phyloP scores from a whole-genome alignment of 2,797 vertebrate species.

The Manis javanica region DNA sequence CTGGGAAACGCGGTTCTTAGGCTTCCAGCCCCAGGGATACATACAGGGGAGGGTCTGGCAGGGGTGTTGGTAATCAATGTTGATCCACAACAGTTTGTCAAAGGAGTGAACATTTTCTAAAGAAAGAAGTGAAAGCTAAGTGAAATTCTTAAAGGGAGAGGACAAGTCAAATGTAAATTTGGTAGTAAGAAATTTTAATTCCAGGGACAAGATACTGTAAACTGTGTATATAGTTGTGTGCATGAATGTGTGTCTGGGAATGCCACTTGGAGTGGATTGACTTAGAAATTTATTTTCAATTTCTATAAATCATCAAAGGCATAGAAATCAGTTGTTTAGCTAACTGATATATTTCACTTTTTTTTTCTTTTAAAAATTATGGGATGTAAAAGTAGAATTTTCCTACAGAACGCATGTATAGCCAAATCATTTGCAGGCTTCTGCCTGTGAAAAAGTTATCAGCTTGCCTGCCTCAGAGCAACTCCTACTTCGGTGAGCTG shows the following conservation, averaged over 20 bases:
- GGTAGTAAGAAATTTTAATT: not conserved
- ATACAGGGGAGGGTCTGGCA: not conserved
- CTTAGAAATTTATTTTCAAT: slow-evolving; percentile 5
- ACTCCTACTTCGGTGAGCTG: not conserved
- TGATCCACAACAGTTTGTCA: not conserved
- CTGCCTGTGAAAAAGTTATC: not conserved
- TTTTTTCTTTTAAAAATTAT: not conserved
- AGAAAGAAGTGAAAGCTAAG: not conserved
- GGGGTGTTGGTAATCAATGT: not conserved
- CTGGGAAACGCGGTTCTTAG: not conserved
- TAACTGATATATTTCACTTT: not conserved
- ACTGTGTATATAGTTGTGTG: not conserved
- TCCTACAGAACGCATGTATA: not conserved
- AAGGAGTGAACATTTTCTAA: not conserved
- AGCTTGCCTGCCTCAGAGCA: not conserved
- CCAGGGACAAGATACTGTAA: not conserved
- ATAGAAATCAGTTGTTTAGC: not conserved
- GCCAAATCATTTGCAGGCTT: not conserved
- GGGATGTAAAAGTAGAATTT: not conserved
- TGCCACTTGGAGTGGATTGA: not conserved
- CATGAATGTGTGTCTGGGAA: not conserved
- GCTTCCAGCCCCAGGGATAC: not conserved
- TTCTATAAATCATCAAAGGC: not conserved
- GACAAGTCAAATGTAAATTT: not conserved
- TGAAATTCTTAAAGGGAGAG: not conserved